These are phyloP conservation scores for Neolamprologus devosi DNA, from an alignment of 2,113 vertebrate genomes.

Conservation along the genomic window DNA sequence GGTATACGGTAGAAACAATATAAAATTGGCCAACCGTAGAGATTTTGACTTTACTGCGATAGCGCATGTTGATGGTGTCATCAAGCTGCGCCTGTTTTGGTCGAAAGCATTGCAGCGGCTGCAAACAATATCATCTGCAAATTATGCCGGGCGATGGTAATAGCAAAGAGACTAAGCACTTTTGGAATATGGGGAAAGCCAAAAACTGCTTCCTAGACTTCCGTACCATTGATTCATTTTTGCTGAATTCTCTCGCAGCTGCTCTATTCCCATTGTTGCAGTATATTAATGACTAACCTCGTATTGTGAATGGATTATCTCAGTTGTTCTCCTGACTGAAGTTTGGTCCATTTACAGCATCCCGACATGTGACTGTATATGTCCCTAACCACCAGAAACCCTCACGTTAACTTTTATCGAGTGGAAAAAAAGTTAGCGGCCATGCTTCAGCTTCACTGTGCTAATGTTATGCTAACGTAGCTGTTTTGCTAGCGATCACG, in stretches of 20 bases:
- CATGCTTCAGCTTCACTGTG: neutral
- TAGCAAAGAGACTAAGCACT: neutral
- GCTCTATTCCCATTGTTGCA: neutral
- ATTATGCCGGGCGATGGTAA: accelerated
- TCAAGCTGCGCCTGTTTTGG: neutral
- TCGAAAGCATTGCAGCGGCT: neutral
- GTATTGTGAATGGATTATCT: neutral
- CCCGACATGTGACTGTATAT: neutral
- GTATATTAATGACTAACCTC: neutral
- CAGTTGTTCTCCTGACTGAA: neutral
- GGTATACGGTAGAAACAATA: neutral
- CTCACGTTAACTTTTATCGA: neutral
- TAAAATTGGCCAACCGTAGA: neutral
- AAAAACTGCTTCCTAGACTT: neutral
- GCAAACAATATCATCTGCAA: neutral
- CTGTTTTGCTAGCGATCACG: neutral
- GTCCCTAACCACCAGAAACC: neutral
- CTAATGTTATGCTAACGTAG: neutral
- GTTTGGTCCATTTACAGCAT: neutral
- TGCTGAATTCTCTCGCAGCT: neutral
- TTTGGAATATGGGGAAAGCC: neutral
- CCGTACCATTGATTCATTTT: neutral
- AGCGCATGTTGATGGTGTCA: neutral
- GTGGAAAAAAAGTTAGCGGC: neutral
- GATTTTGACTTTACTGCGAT: neutral